A percentile compares a stretch with the other conserved stretches of the same genome.
Conservation (phyloP, 1,140 invertebrate genomes). For the Triops cancriformis region DNA sequence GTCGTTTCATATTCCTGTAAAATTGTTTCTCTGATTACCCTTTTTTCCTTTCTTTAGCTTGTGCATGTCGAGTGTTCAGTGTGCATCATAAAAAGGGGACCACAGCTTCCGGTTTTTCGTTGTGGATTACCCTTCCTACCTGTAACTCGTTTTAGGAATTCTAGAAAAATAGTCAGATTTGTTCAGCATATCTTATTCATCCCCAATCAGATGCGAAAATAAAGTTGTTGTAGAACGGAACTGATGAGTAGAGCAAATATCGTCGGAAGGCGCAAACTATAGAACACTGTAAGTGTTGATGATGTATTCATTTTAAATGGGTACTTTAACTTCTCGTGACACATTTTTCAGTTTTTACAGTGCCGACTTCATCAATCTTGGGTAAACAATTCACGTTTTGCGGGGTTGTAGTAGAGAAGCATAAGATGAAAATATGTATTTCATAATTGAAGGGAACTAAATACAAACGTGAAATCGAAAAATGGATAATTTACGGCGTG, state of each 20-base stretch:
- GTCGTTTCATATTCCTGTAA: neutral
- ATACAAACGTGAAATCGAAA: too few relatives aligned
- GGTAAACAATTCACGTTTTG: too few relatives aligned
- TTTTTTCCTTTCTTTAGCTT: slow-evolving; percentile 1
- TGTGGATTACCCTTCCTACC: neutral
- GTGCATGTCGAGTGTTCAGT: slow-evolving; percentile 10
- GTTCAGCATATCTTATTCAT: slow-evolving; percentile 14
- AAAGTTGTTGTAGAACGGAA: neutral
- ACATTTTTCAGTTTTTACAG: too few relatives aligned
- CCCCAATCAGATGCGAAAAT: neutral
- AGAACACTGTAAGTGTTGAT: neutral
- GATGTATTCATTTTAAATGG: too few relatives aligned
- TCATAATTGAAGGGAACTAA: too few relatives aligned
- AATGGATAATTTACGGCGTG: too few relatives aligned
- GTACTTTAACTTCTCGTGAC: too few relatives aligned
- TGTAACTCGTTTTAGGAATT: neutral
- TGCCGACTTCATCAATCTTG: too few relatives aligned
- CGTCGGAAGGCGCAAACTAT: neutral
- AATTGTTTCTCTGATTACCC: neutral
- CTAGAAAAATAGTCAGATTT: neutral
- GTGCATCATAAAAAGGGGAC: neutral
- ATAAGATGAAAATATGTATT: too few relatives aligned
- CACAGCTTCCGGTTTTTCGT: slow-evolving; percentile 4
- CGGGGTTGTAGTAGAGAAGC: too few relatives aligned
- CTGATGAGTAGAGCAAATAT: neutral